phyloP scores from a whole-genome alignment of 2,888 invertebrate species.

The Lagria hirta region DNA sequence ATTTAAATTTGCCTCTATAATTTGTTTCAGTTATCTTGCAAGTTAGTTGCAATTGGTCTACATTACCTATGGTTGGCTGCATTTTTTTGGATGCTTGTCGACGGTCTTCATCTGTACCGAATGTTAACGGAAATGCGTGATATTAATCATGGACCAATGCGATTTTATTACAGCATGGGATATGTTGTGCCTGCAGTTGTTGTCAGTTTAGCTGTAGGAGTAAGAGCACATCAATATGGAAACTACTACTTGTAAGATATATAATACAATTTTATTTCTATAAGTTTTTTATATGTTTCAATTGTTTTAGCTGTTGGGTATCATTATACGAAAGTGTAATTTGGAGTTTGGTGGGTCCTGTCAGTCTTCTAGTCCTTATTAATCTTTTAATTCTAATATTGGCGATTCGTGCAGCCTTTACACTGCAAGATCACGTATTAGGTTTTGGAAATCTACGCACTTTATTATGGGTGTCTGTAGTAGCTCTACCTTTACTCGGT shows the following conservation, averaged over 20 bases:
- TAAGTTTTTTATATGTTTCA: constrained; percentile 3
- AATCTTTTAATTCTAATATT: constrained; percentile 80
- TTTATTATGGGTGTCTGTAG: constrained; percentile 82
- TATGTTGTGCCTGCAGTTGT: constrained; percentile 91
- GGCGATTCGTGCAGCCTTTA: constrained; percentile 88
- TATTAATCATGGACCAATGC: constrained; percentile 93
- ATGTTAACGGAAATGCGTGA: constrained; percentile 95
- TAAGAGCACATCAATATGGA: constrained; percentile 92
- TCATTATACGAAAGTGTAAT: constrained; percentile 90
- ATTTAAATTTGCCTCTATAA: background rate
- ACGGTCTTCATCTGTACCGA: constrained; percentile 88
- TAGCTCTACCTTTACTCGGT: constrained; percentile 81
- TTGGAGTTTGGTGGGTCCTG: constrained; percentile 94
- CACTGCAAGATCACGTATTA: constrained; percentile 84
- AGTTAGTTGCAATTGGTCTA: constrained; percentile 83
- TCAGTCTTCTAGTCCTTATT: constrained; percentile 74
- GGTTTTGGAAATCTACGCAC: constrained; percentile 84
- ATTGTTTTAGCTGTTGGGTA: constrained; percentile 82
- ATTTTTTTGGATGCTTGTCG: constrained; percentile 90
- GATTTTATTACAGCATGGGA: constrained; percentile 88
- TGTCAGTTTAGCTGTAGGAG: constrained; percentile 88
- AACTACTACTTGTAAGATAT: constrained; percentile 92
- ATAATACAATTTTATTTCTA: constrained; percentile 43
- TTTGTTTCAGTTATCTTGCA: constrained; percentile 62
- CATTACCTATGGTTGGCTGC: constrained; percentile 93